These are phyloP conservation scores for Xestia xanthographa DNA, from an alignment of 2,888 invertebrate species.

Conservation along the genomic window DNA sequence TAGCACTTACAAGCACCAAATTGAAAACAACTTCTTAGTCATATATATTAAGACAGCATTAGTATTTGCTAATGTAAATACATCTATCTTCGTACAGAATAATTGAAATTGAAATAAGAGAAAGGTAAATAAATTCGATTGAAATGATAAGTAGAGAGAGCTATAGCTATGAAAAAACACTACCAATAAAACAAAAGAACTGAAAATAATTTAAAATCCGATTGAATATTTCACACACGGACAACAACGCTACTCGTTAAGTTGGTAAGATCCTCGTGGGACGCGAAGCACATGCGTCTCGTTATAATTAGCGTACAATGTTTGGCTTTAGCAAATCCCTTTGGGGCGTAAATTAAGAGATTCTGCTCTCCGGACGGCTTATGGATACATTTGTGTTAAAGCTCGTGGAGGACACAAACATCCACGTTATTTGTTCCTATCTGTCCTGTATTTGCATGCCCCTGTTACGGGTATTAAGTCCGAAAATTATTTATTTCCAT, in stretches of 20 bases:
- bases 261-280: slow-evolving; percentile 87
- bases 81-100: background rate
- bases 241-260: slow-evolving; percentile 79
- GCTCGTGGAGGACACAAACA: slow-evolving; percentile 72
- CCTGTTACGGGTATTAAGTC: slow-evolving; percentile 71
- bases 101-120: background rate
- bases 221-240: slow-evolving; percentile 62
- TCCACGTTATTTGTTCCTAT: slow-evolving; percentile 74
- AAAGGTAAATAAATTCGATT: no score
- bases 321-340: slow-evolving; percentile 90
- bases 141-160: background rate
- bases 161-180: background rate
- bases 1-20: background rate
- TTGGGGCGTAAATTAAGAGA: slow-evolving; percentile 91
- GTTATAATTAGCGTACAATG: slow-evolving; percentile 91
- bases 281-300: slow-evolving; percentile 86
- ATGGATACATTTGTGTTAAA: slow-evolving; percentile 86
- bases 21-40: background rate
- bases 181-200: slow-evolving; percentile 30
- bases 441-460: slow-evolving; percentile 74
- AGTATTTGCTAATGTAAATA: background rate
- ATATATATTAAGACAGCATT: background rate
- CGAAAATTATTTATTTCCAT: slow-evolving; percentile 72
- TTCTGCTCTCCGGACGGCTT: slow-evolving; percentile 84
- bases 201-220: slow-evolving; percentile 51